Base-by-base conservation (phyloP, 2,797 vertebrate species). In the Clarias fuscus region DNA sequence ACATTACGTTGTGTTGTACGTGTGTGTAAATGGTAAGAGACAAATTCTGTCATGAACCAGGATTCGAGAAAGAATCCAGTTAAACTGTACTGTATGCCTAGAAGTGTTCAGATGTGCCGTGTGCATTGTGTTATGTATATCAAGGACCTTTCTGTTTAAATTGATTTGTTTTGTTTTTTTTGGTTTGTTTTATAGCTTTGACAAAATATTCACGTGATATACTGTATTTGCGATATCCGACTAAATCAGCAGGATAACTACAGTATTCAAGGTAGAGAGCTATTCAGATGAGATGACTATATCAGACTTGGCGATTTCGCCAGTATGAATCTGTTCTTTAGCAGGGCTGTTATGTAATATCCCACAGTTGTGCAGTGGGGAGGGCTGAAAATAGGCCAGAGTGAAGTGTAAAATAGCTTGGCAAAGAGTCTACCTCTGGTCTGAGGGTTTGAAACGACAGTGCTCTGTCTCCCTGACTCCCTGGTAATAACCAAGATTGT, bases 41-140 rank as follows among this genome's bases (percentile, higher is more conserved):
- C 70, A 33, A 76, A 80, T n/a, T 86, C 61, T 86, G 64, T 82
- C 70, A 61, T 84, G 61, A 89, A 89, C 88, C 87, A 90, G 84
- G 88, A 75, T 86, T 89, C 72, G 20, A 64, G 59, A 68, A 82
- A 78, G 82, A 84, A 86, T 85, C 85, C 84, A 90, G 76, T 84
- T 77, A 68, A 87, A 24, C 59, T 64, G 59, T 80, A 80, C 78
- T 80, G 61, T 80, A 80, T 64, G 78, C 64, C 59, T 84, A 40
- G 20, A 84, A 62, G 17, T 17, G 13, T 78, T 85, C 79, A 70
- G 64, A 83, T 84, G 30, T 80, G 53, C 14, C 3, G 3, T 56
- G 53, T 87, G 64, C 2, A 62, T 76, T 64, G 56, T 20, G 15
- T 72, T 87, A 27, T 77, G 83, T 82, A 82, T 72, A 85, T 76